These are phyloP conservation scores for Pseudomugil tenellus DNA, from an alignment of 2,797 vertebrate species.

Conservation along the genomic window DNA sequence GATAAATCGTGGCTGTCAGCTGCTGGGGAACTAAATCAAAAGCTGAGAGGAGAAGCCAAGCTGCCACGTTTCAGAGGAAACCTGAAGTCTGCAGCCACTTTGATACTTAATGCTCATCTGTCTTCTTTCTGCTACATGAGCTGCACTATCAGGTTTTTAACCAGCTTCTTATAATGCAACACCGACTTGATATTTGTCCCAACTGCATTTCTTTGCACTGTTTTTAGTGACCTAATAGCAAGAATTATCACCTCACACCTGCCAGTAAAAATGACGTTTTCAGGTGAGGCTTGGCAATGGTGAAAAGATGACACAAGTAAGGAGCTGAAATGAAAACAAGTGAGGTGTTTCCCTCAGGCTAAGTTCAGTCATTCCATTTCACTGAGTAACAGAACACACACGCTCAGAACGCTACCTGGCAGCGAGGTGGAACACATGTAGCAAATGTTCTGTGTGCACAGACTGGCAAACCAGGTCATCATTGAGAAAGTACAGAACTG, in stretches of 20 bases:
- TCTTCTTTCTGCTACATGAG: slow-evolving; percentile 48
- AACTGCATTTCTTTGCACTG: slow-evolving; percentile 33
- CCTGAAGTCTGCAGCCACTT: slow-evolving; percentile 47
- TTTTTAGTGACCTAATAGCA: slow-evolving; percentile 9
- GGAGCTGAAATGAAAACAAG: slow-evolving; percentile 25
- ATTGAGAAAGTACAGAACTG: slow-evolving; percentile 28
- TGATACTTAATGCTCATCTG: slow-evolving; percentile 54
- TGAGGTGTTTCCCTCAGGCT: slow-evolving; percentile 50
- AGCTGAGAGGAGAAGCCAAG: slow-evolving; percentile 55
- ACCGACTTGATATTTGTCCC: slow-evolving; percentile 29
- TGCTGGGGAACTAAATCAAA: slow-evolving; percentile 40
- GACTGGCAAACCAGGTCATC: slow-evolving; percentile 31
- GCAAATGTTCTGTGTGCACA: slow-evolving; percentile 37
- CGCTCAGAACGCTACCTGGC: slow-evolving; percentile 56
- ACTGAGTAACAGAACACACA: slow-evolving; percentile 41
- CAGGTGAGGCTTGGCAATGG: slow-evolving; percentile 15
- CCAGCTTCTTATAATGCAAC: slow-evolving; percentile 28
- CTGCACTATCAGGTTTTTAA: slow-evolving; percentile 42
- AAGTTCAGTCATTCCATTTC: slow-evolving; percentile 56
- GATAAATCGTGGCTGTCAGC: slow-evolving; percentile 41
- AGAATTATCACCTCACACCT: slow-evolving; percentile 33
- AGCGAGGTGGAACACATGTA: slow-evolving; percentile 41
- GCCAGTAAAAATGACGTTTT: slow-evolving; percentile 28
- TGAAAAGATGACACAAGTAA: slow-evolving; percentile 38
- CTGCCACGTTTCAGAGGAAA: slow-evolving; percentile 51